Conservation (phyloP, 64 coral and sea anemone species). For the Stichodactyla mertensii region DNA sequence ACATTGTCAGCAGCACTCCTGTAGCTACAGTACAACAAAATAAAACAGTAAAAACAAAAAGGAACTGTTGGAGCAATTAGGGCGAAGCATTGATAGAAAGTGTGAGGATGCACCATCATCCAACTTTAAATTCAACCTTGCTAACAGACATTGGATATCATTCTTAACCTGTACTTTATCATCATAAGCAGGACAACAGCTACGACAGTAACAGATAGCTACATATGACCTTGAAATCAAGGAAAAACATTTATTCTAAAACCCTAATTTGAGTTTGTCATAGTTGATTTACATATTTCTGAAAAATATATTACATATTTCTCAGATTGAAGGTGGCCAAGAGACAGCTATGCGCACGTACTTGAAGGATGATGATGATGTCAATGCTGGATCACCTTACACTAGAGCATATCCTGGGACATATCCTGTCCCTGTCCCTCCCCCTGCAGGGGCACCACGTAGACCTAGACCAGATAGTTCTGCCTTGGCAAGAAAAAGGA, state of each 20-base stretch:
- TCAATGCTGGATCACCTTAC: conserved; percentile 56
- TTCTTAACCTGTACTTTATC: no score
- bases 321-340: conserved; percentile 39
- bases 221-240: no score
- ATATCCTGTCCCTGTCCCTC: conserved; percentile 73
- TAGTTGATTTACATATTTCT: not conserved
- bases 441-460: conserved; percentile 48
- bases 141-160: no score
- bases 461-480: conserved; percentile 25
- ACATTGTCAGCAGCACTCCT: not conserved
- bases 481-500: conserved; percentile 41
- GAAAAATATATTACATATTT: not conserved
- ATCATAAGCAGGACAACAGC: no score
- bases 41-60: no score
- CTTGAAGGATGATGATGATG: conserved; percentile 63
- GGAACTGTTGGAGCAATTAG: no score
- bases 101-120: no score
- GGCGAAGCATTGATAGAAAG: no score
- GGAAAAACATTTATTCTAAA: no score
- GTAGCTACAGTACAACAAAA: not conserved
- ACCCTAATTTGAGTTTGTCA: no score
- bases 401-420: conserved; percentile 55
- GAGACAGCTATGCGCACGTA: conserved; percentile 41
- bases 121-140: no score
- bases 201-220: no score